Evolutionary conservation across 2,888 invertebrate genomes (phyloP).

Genomic region (Tromatobia lineatoria): DNA sequence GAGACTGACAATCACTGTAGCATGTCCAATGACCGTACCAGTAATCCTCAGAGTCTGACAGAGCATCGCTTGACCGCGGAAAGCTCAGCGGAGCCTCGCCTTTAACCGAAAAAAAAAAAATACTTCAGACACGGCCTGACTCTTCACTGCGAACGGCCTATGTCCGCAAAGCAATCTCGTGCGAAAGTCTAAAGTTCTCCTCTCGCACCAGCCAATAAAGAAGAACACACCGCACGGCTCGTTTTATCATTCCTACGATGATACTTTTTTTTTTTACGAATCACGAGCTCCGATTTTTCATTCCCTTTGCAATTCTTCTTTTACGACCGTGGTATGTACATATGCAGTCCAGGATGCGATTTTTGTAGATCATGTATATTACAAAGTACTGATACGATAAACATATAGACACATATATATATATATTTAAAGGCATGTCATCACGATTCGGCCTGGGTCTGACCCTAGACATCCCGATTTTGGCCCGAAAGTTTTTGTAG

Average conservation of each 20-base stretch:
- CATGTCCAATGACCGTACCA: background rate
- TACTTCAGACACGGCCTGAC: constrained; percentile 66
- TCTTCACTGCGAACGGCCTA: constrained; percentile 8
- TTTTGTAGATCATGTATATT: constrained; percentile 16
- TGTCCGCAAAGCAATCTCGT: constrained; percentile 36
- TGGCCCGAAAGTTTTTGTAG: too few species aligned
- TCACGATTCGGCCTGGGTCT: too few species aligned
- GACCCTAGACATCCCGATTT: too few species aligned
- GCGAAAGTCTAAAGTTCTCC: constrained; percentile 36
- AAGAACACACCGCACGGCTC: constrained; percentile 5
- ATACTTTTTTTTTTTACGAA: constrained; percentile 33
- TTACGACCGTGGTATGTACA: constrained; percentile 40
- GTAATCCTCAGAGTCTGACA: background rate
- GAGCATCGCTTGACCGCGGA: constrained; percentile 29
- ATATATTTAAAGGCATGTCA: constrained; percentile 28
- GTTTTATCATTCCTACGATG: constrained; percentile 38
- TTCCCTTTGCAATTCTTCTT: constrained; percentile 35
- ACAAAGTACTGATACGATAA: constrained; percentile 12
- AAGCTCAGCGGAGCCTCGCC: constrained; percentile 12
- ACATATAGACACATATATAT: constrained; percentile 51
- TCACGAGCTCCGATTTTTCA: constrained; percentile 21
- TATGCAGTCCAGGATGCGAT: constrained; percentile 68
- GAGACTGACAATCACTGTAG: background rate
- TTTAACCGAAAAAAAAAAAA: constrained; percentile 21
- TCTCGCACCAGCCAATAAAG: constrained; percentile 40